Evolutionary conservation across 1,140 invertebrate genomes (phyloP).

Genomic region (Bursaphelenchus mucronatus): DNA sequence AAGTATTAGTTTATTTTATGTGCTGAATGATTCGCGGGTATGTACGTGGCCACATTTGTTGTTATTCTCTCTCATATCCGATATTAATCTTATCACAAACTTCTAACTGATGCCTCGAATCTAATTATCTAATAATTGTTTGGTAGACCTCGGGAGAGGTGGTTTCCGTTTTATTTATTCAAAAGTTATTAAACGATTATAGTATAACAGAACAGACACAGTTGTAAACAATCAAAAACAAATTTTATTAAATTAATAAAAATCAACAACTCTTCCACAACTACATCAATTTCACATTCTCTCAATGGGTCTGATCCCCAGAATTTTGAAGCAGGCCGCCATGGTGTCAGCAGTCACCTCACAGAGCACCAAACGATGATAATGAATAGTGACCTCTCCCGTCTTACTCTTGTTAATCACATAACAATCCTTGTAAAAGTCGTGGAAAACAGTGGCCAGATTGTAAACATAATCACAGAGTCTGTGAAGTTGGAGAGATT

Average conservation of each 20-base stretch:
- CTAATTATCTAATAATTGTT: too few relatives aligned
- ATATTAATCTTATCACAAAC: background rate
- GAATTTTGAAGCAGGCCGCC: conserved; percentile 78
- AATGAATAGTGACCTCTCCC: conserved; percentile 75
- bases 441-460: conserved; percentile 81
- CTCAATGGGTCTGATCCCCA: conserved; percentile 83
- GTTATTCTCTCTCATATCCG: background rate
- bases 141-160: background rate
- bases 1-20: conserved; percentile 42
- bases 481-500: conserved; percentile 73
- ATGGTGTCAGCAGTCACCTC: conserved; percentile 85
- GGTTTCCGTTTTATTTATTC: background rate
- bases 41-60: too few relatives aligned
- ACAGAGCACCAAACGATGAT: conserved; percentile 79
- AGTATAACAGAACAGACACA: conserved; percentile 1
- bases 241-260: conserved; percentile 8
- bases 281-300: conserved; percentile 72
- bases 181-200: background rate
- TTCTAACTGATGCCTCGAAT: background rate
- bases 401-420: conserved; percentile 83
- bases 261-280: conserved; percentile 8
- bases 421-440: conserved; percentile 97
- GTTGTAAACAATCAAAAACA: background rate
- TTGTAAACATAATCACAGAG: conserved; percentile 95
- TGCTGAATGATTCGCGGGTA: too few relatives aligned